These are phyloP conservation scores for Lamprologus callipterus DNA, from an alignment of 2,113 vertebrate genomes.

Conservation along the genomic window DNA sequence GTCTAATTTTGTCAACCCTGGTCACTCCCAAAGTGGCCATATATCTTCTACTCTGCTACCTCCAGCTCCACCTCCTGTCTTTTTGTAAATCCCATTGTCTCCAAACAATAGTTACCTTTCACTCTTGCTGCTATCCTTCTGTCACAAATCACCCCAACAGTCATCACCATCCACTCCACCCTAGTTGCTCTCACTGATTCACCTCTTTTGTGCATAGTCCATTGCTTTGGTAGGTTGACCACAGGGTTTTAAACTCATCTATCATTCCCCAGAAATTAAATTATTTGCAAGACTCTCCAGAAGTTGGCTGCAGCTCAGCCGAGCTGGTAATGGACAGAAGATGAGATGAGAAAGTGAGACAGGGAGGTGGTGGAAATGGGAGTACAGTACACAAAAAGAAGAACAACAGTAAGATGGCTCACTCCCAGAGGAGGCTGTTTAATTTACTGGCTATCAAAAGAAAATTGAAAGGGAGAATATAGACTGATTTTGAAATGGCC, in stretches of 20 bases:
- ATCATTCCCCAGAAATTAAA: neutral
- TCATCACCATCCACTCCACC: neutral
- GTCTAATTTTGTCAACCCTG: neutral
- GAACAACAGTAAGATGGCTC: neutral
- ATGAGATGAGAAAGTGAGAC: neutral
- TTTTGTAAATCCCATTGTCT: neutral
- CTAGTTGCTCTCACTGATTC: neutral
- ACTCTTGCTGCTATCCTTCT: neutral
- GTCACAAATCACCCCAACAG: neutral
- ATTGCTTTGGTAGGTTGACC: neutral
- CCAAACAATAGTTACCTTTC: neutral
- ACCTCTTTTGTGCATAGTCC: neutral
- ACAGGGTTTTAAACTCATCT: neutral
- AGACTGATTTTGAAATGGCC: neutral
- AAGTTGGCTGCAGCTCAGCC: neutral
- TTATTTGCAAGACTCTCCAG: neutral
- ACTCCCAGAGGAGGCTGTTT: neutral
- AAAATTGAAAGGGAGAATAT: neutral
- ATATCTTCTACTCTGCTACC: neutral
- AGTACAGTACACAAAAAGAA: rapidly evolving
- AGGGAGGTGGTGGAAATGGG: neutral
- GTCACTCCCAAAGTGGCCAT: neutral
- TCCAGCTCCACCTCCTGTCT: neutral
- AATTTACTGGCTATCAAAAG: neutral
- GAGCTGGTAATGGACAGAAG: neutral